phyloP scores from a whole-genome alignment of 2,888 invertebrate genomes.

The Plagodis dolabraria region DNA sequence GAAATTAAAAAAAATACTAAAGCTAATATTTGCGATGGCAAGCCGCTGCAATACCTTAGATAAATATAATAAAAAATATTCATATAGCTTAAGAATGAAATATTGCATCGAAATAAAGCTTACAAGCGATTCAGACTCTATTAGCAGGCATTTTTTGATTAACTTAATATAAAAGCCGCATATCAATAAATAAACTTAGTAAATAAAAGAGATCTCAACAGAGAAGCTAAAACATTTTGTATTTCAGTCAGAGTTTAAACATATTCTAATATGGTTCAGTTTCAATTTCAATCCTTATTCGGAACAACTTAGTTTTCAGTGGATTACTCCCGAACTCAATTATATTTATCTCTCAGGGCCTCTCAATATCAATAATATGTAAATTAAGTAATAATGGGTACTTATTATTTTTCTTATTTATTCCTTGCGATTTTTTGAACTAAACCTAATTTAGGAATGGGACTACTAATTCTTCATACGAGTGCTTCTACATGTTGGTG shows the following conservation, averaged over 20 bases:
- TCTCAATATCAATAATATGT: too few species aligned
- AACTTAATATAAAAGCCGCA: constrained; percentile 12
- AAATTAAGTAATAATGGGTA: too few species aligned
- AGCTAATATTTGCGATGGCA: constrained; percentile 1
- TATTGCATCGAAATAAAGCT: constrained; percentile 36
- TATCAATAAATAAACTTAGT: constrained; percentile 1
- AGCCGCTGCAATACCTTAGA: constrained; percentile 21
- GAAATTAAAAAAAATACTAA: constrained; percentile 5
- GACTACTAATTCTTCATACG: too few species aligned
- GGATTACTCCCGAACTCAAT: too few species aligned
- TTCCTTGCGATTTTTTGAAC: too few species aligned
- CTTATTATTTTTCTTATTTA: too few species aligned
- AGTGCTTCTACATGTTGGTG: too few species aligned
- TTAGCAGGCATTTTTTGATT: constrained; percentile 9
- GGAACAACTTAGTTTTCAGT: too few species aligned
- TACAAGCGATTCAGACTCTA: constrained; percentile 31
- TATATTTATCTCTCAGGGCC: too few species aligned
- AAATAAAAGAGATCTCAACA: constrained; percentile 14
- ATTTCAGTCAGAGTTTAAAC: constrained; percentile 3
- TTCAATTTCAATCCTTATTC: too few species aligned
- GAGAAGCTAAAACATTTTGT: not conserved
- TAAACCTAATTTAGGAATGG: too few species aligned
- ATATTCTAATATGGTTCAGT: not conserved
- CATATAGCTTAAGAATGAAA: constrained; percentile 16
- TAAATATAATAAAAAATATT: constrained; percentile 11